A percentile compares a stretch with the other conserved stretches of the same genome.
These are phyloP conservation scores for Zaprionus lineosus DNA, from an alignment of 2,888 invertebrate genomes.

Conservation along the genomic window DNA sequence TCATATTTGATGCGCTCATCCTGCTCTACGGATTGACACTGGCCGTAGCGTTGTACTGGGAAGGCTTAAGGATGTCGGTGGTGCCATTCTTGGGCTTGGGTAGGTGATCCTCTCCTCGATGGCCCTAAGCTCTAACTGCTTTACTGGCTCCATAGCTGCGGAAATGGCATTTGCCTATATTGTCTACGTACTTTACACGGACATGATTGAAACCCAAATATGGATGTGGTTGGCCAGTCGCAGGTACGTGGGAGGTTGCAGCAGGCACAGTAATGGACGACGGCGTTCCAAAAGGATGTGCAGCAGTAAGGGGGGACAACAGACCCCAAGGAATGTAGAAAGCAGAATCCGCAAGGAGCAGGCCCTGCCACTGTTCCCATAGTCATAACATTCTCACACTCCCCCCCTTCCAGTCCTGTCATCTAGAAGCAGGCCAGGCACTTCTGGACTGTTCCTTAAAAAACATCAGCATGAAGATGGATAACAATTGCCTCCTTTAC, in stretches of 20 bases:
- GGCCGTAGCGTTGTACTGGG: conserved; percentile 57
- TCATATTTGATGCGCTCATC: conserved; percentile 54
- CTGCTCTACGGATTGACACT: conserved; percentile 58
- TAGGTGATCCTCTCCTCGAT: conserved; percentile 6
- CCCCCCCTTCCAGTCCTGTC: too few species aligned
- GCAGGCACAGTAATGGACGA: conserved; percentile 3
- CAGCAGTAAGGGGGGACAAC: conserved; percentile 30
- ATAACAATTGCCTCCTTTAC: conserved; percentile 25
- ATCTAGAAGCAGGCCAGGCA: conserved; percentile 29
- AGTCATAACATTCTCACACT: too few species aligned
- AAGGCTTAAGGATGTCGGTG: conserved; percentile 54
- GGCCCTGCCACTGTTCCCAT: too few species aligned
- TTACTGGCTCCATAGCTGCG: conserved; percentile 43
- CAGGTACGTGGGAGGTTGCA: conserved; percentile 18
- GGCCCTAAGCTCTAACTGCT: neutral
- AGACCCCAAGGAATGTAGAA: too few species aligned
- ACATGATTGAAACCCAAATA: conserved; percentile 22
- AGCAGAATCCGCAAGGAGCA: too few species aligned
- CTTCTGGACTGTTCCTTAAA: too few species aligned
- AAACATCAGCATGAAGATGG: conserved; percentile 18
- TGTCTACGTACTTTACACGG: conserved; percentile 58
- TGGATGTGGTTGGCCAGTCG: conserved; percentile 25
- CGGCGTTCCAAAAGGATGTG: conserved; percentile 19
- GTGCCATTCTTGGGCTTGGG: conserved; percentile 61
- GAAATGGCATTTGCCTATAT: conserved; percentile 70